Percentiles rank a stretch among this genome's conserved stretches.
Evolutionary conservation across 2,113 vertebrate genomes (phyloP).

Genomic region (Fukomys damarensis): DNA sequence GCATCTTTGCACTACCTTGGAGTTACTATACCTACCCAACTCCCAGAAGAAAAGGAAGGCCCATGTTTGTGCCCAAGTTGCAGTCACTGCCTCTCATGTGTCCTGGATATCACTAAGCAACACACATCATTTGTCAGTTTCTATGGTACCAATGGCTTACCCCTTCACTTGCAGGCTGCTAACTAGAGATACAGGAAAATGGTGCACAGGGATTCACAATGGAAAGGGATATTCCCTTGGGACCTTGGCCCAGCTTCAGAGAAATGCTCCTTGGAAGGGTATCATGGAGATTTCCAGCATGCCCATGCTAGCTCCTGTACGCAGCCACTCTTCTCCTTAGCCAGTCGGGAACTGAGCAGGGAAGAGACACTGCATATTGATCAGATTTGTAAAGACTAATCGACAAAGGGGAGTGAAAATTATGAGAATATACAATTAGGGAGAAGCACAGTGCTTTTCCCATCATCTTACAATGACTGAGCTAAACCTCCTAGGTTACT

Average conservation of each 20-base stretch:
- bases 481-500: conserved; percentile 60
- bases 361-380: conserved; percentile 30
- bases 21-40: not conserved
- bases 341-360: not conserved
- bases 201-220: not conserved
- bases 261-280: conserved; percentile 73
- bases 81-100: not conserved
- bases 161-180: not conserved
- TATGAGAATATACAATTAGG: too few species aligned
- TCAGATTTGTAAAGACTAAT: not conserved
- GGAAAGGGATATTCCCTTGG: conserved; percentile 30
- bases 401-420: not conserved
- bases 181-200: not conserved
- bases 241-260: not conserved
- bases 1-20: not conserved
- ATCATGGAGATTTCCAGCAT: conserved; percentile 76
- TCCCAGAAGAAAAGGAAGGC: not conserved
- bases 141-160: not conserved
- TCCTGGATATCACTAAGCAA: conserved; percentile 50
- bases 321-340: conserved; percentile 45
- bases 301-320: not conserved
- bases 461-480: conserved; percentile 38
- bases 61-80: not conserved
- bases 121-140: not conserved
- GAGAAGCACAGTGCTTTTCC: not conserved